Evolutionary conservation across 2,797 vertebrate species (phyloP).

Genomic region (Perodicticus potto): DNA sequence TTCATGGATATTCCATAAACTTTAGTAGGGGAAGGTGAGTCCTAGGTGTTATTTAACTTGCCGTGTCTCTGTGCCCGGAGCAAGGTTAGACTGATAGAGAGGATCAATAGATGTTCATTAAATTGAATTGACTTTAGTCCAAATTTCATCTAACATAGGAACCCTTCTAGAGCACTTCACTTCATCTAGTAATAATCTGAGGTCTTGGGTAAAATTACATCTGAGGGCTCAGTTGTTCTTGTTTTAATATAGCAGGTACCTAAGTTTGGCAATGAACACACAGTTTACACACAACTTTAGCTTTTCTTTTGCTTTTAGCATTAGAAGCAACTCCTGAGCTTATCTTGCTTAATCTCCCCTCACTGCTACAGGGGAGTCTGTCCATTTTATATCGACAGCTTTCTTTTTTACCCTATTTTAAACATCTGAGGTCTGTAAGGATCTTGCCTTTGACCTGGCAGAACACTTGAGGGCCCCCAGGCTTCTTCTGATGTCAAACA

Average conservation of each 20-base stretch:
- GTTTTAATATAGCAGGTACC: constrained; percentile 33
- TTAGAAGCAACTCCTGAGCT: background rate
- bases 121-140: constrained; percentile 45
- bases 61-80: background rate
- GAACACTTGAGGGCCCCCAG: background rate
- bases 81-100: background rate
- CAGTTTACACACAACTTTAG: background rate
- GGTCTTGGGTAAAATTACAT: background rate
- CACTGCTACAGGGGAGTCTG: background rate
- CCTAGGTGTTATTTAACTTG: background rate
- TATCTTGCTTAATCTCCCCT: background rate
- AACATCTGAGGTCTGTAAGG: background rate
- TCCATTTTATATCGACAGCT: constrained; percentile 20
- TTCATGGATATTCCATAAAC: background rate
- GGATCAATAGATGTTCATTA: background rate
- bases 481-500: background rate
- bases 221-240: background rate
- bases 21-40: background rate
- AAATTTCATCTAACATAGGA: background rate
- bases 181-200: background rate
- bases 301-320: constrained; percentile 33
- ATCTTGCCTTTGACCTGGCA: constrained; percentile 54
- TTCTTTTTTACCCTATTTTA: background rate
- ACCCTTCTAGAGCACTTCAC: background rate
- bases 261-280: background rate